phyloP scores from a whole-genome alignment of 2,797 vertebrate species.

The Falco columbarius region DNA sequence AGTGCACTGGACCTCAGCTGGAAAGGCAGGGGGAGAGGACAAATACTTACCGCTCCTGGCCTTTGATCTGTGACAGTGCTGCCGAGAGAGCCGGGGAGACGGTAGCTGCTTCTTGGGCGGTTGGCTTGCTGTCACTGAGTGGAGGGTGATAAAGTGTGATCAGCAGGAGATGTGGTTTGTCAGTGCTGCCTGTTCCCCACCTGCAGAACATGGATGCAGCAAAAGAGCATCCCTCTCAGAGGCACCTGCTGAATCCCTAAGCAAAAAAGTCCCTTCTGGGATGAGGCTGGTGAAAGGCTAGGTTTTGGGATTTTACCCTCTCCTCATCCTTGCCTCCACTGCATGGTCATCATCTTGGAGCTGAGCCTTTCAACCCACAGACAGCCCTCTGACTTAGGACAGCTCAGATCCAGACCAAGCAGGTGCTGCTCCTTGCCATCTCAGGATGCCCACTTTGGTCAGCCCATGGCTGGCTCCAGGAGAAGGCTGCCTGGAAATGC shows the following conservation, averaged over 20 bases:
- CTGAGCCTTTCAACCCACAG: background rate
- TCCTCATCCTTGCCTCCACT: background rate
- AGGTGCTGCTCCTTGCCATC: background rate
- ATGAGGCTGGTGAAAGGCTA: background rate
- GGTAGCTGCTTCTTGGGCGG: background rate
- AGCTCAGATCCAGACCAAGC: background rate
- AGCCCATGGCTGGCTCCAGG: background rate
- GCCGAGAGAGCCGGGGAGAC: background rate
- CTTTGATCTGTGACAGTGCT: background rate
- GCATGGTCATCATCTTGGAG: background rate
- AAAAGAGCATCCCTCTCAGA: background rate
- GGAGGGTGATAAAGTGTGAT: background rate
- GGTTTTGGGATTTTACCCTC: background rate
- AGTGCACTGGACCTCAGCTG: background rate
- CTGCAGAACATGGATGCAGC: background rate
- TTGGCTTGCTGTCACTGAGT: background rate
- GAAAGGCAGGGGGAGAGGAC: background rate
- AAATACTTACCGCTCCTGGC: background rate
- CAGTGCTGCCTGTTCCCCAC: background rate
- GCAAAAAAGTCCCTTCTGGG: background rate
- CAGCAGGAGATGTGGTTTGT: background rate
- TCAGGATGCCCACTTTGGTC: too few species aligned
- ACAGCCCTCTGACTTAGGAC: background rate
- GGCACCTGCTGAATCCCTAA: background rate
- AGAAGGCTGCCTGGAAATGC: background rate